These are phyloP conservation scores for Muschampia plurimacula DNA, from an alignment of 2,888 invertebrate genomes.

Conservation along the genomic window DNA sequence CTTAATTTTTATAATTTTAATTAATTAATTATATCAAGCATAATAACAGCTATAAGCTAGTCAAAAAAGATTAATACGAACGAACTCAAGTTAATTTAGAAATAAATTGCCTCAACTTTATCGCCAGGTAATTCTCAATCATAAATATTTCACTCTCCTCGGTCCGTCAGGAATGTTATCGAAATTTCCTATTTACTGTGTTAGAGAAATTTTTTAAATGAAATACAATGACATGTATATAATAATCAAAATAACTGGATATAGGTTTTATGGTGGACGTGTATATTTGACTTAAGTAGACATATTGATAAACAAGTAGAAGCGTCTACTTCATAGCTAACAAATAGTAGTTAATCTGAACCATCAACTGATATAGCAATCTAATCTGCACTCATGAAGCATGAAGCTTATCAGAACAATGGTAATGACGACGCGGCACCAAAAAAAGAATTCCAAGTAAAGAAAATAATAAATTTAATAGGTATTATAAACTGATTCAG, in stretches of 20 bases:
- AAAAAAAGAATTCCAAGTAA: slow-evolving; percentile 65
- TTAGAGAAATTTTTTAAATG: too few relatives aligned
- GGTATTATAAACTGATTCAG: slow-evolving; percentile 59
- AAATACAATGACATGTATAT: too few relatives aligned
- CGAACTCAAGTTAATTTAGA: too few relatives aligned
- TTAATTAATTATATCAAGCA: too few relatives aligned
- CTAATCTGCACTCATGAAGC: slow-evolving; percentile 62
- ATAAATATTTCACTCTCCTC: too few relatives aligned
- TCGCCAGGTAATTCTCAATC: too few relatives aligned
- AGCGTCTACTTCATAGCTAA: slow-evolving; percentile 61
- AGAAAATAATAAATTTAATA: slow-evolving; percentile 66
- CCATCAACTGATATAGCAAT: slow-evolving; percentile 74
- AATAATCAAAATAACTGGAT: not conserved
- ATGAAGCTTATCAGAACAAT: slow-evolving; percentile 62
- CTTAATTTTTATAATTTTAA: too few relatives aligned
- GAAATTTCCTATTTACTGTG: too few relatives aligned
- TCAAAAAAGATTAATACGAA: too few relatives aligned
- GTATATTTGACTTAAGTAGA: slow-evolving; percentile 30
- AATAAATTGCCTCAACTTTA: too few relatives aligned
- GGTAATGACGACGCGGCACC: slow-evolving; percentile 63
- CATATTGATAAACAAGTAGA: slow-evolving; percentile 56
- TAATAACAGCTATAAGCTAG: too few relatives aligned
- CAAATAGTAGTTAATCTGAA: slow-evolving; percentile 82
- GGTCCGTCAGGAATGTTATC: too few relatives aligned
- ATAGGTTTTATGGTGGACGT: not conserved